These are phyloP conservation scores for Troides aeacus DNA, from an alignment of 2,888 invertebrate genomes.

Conservation along the genomic window DNA sequence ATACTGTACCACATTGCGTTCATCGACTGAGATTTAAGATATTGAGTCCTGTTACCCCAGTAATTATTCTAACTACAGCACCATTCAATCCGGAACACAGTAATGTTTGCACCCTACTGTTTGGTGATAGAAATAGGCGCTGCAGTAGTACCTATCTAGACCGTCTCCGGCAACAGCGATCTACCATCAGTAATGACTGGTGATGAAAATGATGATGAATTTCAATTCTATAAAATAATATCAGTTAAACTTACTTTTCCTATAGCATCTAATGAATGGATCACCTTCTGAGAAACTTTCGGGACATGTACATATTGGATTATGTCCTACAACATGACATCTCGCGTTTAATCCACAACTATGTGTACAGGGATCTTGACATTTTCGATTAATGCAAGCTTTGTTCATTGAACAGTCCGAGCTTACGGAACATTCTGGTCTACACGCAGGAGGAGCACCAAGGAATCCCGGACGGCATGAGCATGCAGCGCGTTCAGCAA, in stretches of 20 bases:
- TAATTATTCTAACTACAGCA: too few species aligned
- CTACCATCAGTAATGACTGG: too few species aligned
- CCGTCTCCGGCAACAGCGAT: too few species aligned
- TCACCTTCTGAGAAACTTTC: constrained; percentile 85
- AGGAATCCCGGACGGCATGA: constrained; percentile 85
- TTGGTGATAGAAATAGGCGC: too few species aligned
- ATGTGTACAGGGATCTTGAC: constrained; percentile 87
- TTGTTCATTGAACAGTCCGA: constrained; percentile 86
- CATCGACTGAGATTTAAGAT: too few species aligned
- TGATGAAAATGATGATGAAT: too few species aligned
- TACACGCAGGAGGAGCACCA: constrained; percentile 87
- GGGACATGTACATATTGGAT: constrained; percentile 87
- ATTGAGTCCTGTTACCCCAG: too few species aligned
- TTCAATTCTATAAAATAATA: too few species aligned
- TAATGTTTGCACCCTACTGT: too few species aligned
- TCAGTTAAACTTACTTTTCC: constrained; percentile 57
- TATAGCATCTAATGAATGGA: constrained; percentile 86
- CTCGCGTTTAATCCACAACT: constrained; percentile 88
- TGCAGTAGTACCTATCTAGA: too few species aligned
- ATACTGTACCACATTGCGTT: too few species aligned
- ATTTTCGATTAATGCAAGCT: constrained; percentile 88
- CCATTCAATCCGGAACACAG: too few species aligned
- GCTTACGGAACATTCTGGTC: constrained; percentile 88
- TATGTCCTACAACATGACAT: constrained; percentile 89
- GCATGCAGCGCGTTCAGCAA: constrained; percentile 86